Percentiles rank a stretch among this genome's conserved stretches.
Evolutionary conservation across 2,888 invertebrate genomes (phyloP).

Genomic region (Pollenia amentaria): DNA sequence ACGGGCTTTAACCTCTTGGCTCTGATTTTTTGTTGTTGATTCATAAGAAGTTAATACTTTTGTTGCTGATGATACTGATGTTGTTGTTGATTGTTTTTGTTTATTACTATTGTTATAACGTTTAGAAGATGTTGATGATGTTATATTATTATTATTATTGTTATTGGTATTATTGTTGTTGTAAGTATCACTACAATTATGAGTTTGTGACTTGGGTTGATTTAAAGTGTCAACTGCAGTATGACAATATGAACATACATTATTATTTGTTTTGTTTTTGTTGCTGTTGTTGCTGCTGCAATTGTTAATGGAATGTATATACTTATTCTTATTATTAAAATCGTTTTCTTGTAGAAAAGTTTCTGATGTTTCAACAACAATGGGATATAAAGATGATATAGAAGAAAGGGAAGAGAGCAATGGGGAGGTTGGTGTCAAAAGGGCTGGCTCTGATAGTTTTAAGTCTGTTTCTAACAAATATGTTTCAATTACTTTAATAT

Average conservation of each 20-base stretch:
- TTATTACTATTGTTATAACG: constrained; percentile 46
- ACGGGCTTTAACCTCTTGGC: constrained; percentile 72
- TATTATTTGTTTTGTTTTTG: constrained; percentile 30
- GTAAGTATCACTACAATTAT: background rate
- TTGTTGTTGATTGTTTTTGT: constrained; percentile 49
- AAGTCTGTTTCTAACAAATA: constrained; percentile 34
- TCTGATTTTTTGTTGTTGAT: constrained; percentile 56
- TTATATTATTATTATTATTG: constrained; percentile 34
- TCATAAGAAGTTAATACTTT: constrained; percentile 43
- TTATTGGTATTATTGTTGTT: constrained; percentile 10
- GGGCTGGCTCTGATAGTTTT: constrained; percentile 47
- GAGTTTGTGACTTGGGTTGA: constrained; percentile 65
- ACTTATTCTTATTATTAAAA: constrained; percentile 57
- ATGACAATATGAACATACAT: constrained; percentile 42
- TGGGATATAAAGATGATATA: constrained; percentile 71
- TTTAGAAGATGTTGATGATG: constrained; percentile 29
- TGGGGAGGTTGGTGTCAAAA: constrained; percentile 52
- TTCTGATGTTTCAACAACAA: constrained; percentile 74
- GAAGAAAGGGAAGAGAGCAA: constrained; percentile 58
- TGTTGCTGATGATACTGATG: constrained; percentile 18
- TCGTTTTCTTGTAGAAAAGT: constrained; percentile 57
- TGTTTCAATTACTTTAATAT: constrained; percentile 45
- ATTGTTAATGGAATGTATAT: constrained; percentile 62
- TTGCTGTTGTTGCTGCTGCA: constrained; percentile 27
- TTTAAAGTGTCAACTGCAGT: constrained; percentile 68